Base-by-base conservation (phyloP, 1,140 invertebrate genomes). In the Coptotermes formosanus region DNA sequence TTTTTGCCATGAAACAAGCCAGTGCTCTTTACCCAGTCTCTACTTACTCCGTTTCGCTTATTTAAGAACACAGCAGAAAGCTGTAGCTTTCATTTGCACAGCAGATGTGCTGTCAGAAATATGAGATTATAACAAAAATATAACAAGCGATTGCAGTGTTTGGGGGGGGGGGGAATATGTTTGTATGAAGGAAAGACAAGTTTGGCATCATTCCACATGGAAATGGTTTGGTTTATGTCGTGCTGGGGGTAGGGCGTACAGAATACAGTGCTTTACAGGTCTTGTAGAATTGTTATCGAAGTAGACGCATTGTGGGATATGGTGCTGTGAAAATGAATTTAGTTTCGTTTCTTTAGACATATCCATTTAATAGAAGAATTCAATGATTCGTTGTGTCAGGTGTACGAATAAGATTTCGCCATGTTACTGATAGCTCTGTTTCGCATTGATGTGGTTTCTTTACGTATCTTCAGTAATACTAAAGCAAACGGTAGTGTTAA, bases 41-140 rank as follows among this genome's bases (percentile, higher is more conserved):
- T 30, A 30, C 64, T 30, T n/a, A 30, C 64, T 64, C 4, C n/a
- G 30, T 25, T 75, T 75, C 64, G n/a, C 64, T 75, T 75, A 75
- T 75, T 30, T 75, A 8, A 75, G n/a, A 75, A 75, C 64, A 75
- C n/a, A 30, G 52, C 19, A 19, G 64, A 75, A 75, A 30, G 64
- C n/a, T 75, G n/a, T 75, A n/a, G 64, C 64, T 30, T 75, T 75
- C 64, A 75, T 75, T 75, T 75, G 64, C 25, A 30, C 11, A 25
- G 25, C 64, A 75, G 64, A 75, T 75, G 64, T 75, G 64, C 64
- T 75, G 64, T 75, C 64, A 75, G 64, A n/a, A 75, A 75, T 25
- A 30, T 30, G 64, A 75, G 64, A 75, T 30, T 75, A 75, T 75
- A n/a, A 75, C n/a, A 75, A n/a, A 75, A 75, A 25, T 75, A 75